These are phyloP conservation scores for Rhombomys opimus DNA, from an alignment of 2,113 vertebrate species.

Conservation along the genomic window DNA sequence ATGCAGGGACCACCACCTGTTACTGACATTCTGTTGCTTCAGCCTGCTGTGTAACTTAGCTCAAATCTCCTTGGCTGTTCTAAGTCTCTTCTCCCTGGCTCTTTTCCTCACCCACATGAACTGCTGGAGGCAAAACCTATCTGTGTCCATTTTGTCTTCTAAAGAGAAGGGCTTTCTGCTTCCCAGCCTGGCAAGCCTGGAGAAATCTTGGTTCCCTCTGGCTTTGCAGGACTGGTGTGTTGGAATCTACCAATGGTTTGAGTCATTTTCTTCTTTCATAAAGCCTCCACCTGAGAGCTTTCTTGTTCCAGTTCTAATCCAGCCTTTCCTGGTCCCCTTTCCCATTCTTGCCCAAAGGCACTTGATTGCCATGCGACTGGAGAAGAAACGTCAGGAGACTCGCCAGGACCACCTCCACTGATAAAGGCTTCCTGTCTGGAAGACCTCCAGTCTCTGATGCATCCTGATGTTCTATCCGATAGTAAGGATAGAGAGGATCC, in stretches of 20 bases:
- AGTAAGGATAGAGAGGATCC: neutral
- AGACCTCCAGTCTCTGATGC: neutral
- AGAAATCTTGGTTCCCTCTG: neutral
- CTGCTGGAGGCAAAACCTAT: neutral
- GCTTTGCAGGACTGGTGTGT: neutral
- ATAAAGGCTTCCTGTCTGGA: rapidly evolving
- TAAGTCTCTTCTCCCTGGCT: neutral
- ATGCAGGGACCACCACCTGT: neutral
- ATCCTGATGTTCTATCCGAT: neutral
- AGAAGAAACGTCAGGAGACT: neutral
- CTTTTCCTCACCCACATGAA: neutral
- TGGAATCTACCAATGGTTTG: neutral
- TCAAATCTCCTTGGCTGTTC: neutral
- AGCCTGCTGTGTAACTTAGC: neutral
- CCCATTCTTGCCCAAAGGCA: neutral
- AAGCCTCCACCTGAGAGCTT: neutral
- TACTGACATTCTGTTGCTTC: neutral
- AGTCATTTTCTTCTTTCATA: neutral
- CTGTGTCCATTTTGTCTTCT: neutral
- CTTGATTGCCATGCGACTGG: rapidly evolving
- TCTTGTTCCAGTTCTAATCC: too few species aligned
- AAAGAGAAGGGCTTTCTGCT: neutral
- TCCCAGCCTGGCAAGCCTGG: neutral
- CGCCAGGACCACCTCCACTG: neutral
- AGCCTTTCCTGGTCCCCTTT: neutral